These are phyloP conservation scores for Gracilinanus agilis DNA, from an alignment of 2,113 vertebrate genomes.

Conservation along the genomic window DNA sequence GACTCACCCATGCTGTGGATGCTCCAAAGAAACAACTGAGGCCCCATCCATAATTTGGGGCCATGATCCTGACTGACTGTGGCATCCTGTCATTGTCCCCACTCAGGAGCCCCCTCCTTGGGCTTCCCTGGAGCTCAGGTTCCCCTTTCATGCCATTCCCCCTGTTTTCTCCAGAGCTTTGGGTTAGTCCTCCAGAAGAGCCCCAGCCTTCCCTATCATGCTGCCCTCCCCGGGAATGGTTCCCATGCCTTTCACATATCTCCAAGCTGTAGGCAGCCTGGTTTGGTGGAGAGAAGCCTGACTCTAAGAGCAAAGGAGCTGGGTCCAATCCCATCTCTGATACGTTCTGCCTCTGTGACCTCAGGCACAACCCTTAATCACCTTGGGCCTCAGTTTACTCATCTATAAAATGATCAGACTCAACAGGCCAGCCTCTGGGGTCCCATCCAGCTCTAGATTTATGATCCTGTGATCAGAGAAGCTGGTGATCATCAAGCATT, in stretches of 20 bases:
- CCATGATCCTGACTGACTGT: background rate
- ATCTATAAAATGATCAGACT: background rate
- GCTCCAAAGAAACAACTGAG: background rate
- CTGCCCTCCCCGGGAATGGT: background rate
- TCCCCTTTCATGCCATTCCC: background rate
- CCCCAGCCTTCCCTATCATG: background rate
- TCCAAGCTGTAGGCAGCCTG: background rate
- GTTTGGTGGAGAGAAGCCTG: background rate
- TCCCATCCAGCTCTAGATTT: background rate
- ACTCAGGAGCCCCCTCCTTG: background rate
- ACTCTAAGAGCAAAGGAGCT: background rate
- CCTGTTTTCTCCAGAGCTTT: background rate
- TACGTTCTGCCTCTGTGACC: background rate
- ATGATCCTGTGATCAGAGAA: no score
- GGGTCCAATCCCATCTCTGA: background rate
- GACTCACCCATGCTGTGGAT: background rate
- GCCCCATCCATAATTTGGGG: background rate
- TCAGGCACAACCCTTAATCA: background rate
- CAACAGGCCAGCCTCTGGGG: background rate
- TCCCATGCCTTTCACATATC: background rate
- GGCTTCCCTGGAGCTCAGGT: background rate
- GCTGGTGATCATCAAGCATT: background rate
- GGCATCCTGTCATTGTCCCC: no score
- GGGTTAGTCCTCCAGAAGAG: no score
- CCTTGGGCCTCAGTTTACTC: background rate